Percentiles rank a stretch among this genome's conserved stretches.
Conservation (phyloP, 2,113 vertebrate genomes). For the Uria lomvia region DNA sequence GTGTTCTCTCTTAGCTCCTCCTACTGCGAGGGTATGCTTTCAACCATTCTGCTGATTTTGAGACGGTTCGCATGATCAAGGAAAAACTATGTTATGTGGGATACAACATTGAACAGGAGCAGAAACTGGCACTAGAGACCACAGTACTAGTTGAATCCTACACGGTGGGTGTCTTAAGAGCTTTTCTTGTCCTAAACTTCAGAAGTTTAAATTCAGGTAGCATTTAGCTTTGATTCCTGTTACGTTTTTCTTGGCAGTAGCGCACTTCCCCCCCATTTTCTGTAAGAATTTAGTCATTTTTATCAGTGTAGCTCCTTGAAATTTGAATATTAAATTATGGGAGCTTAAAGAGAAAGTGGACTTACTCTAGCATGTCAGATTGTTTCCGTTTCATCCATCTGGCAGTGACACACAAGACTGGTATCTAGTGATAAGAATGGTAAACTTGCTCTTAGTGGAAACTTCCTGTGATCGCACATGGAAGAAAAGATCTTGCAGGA, state of each 20-base stretch:
- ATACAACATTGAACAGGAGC: conserved; percentile 99
- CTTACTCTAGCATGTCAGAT: not conserved
- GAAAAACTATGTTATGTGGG: conserved; percentile 97
- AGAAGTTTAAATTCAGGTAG: not conserved
- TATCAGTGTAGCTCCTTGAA: not conserved
- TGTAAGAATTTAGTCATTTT: not conserved
- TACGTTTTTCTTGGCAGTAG: not conserved
- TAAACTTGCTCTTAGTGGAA: not conserved
- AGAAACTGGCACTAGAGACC: conserved; percentile 96
- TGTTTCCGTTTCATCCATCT: not conserved
- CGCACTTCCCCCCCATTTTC: not conserved
- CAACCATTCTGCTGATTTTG: conserved; percentile 98
- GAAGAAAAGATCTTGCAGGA: not conserved
- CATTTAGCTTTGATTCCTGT: not conserved
- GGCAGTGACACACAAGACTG: not conserved
- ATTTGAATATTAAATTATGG: not conserved
- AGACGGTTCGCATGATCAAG: conserved; percentile 99
- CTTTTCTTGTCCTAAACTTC: not conserved
- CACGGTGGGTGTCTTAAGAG: conserved; percentile 78
- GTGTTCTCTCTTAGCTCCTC: conserved; percentile 77
- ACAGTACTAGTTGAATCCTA: conserved; percentile 98
- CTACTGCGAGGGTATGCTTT: conserved; percentile 94
- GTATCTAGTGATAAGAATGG: not conserved
- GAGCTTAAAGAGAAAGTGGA: not conserved
- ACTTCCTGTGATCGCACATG: not conserved